Evolutionary conservation across 1,140 invertebrate genomes (phyloP).

Genomic region (Anoplolepis gracilipes): DNA sequence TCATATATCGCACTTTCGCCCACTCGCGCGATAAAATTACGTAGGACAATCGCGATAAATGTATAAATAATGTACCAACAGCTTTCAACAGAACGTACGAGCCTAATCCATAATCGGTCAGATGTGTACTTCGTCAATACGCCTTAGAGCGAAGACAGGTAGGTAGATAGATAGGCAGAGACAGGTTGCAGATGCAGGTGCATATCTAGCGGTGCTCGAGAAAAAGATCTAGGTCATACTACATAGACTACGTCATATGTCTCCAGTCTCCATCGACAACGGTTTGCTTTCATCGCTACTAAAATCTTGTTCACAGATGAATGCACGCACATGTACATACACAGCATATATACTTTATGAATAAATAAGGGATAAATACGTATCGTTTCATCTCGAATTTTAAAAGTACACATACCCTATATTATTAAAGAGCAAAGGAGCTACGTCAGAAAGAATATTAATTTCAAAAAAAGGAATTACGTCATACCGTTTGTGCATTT

Average conservation of each 20-base stretch:
- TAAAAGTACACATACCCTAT: not conserved
- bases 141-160: slow-evolving; percentile 1
- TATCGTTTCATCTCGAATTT: not conserved
- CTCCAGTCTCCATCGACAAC: not conserved
- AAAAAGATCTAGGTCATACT: slow-evolving; percentile 68
- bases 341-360: not conserved
- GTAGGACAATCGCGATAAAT: slow-evolving; percentile 15
- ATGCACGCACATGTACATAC: not conserved
- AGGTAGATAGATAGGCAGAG: not conserved
- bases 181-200: slow-evolving; percentile 56
- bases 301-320: not conserved
- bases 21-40: slow-evolving; percentile 23
- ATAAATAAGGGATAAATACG: not conserved
- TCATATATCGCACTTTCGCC: slow-evolving; percentile 50
- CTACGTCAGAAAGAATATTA: not conserved
- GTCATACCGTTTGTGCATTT: not conserved
- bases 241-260: not conserved
- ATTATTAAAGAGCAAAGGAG: not conserved
- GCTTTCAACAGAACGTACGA: slow-evolving; percentile 27
- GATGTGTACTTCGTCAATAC: slow-evolving; percentile 24
- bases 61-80: not conserved
- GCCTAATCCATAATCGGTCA: slow-evolving; percentile 57
- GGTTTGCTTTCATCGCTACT: not conserved
- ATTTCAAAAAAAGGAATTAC: not conserved
- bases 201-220: slow-evolving; percentile 35